Percentiles rank a stretch among this genome's conserved stretches.
These are phyloP conservation scores for Meganola albula DNA, from an alignment of 2,888 invertebrate genomes.

Conservation along the genomic window DNA sequence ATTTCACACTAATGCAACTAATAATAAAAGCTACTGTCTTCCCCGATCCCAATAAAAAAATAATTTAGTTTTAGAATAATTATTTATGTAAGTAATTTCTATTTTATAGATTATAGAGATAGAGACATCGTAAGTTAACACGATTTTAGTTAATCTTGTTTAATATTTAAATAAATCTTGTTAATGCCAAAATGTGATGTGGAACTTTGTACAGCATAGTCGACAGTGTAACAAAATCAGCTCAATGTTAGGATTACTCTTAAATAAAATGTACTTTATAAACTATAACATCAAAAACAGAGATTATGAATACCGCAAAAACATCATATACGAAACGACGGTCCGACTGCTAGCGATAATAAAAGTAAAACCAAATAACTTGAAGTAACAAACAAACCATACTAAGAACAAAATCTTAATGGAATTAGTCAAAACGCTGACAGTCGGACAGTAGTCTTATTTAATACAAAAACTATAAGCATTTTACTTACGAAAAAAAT, in stretches of 20 bases:
- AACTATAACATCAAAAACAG: slow-evolving; percentile 16
- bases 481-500: slow-evolving; percentile 20
- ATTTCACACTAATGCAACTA: neutral
- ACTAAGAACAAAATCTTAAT: slow-evolving; percentile 11
- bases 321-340: slow-evolving; percentile 15
- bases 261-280: slow-evolving; percentile 30
- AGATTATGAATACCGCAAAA: slow-evolving; percentile 10
- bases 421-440: slow-evolving; percentile 11
- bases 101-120: slow-evolving; percentile 31
- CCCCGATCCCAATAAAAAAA: slow-evolving; percentile 41
- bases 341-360: slow-evolving; percentile 15
- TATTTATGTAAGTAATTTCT: no score
- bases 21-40: slow-evolving; percentile 18
- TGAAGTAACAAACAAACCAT: slow-evolving; percentile 11
- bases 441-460: slow-evolving; percentile 18
- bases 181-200: slow-evolving; percentile 21
- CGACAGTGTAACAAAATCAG: slow-evolving; percentile 18
- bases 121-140: no score
- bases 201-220: slow-evolving; percentile 29
- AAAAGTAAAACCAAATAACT: slow-evolving; percentile 9
- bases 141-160: no score
- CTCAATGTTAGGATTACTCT: slow-evolving; percentile 26
- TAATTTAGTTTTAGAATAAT: slow-evolving; percentile 40
- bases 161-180: no score
- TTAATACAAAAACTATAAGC: slow-evolving; percentile 10